Base-by-base conservation (phyloP, 2,888 invertebrate genomes). In the Cepaea hortensis region DNA sequence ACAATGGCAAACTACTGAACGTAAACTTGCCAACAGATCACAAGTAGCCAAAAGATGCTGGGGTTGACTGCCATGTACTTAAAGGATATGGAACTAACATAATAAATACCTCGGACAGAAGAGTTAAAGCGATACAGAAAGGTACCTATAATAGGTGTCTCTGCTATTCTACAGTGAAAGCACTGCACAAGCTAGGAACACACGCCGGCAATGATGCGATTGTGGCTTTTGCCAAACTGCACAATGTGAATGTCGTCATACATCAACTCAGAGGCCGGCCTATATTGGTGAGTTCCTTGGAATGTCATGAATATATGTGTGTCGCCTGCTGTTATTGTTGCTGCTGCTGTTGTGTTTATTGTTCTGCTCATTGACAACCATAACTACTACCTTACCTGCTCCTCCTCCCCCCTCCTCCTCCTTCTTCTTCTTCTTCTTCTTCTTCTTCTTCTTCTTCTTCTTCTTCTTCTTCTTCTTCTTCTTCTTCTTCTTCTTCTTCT, bases 181-280 rank as follows among this genome's bases (percentile, higher is more conserved):
- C 92, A 88, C 91, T 95, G 81, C 92, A 93, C 87, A 93, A 94
- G 86, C 91, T 94, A n/a, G 95, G 95, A 3, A 95, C 95, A 3
- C 95, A 95, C 91, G 95, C 95, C 46, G 95, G 95, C n/a, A 95
- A 95, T 90, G 95, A 95, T 91, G 95, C 95, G 50, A 95, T 95
- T 84, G 95, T 95, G 76, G 95, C 95, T 5, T 95, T 95, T 91
- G 94, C 95, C 23, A 91, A 95, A 23, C 91, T 94, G 3, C 94
- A 95, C 88, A 91, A 93, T 87, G 94, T 95, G 5, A 94, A 93
- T 87, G 93, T 95, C 46, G 94, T 95, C 13, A 95, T 95, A 81
- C 95, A 95, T 90, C 95, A 95, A 89, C 91, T 95, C 50, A 93
- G 93, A 88, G 92, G 94, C 15, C 94, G 95, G 62, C 91, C 94